These are phyloP conservation scores for Synergus itoensis DNA, from an alignment of 2,888 invertebrate species.

Conservation along the genomic window DNA sequence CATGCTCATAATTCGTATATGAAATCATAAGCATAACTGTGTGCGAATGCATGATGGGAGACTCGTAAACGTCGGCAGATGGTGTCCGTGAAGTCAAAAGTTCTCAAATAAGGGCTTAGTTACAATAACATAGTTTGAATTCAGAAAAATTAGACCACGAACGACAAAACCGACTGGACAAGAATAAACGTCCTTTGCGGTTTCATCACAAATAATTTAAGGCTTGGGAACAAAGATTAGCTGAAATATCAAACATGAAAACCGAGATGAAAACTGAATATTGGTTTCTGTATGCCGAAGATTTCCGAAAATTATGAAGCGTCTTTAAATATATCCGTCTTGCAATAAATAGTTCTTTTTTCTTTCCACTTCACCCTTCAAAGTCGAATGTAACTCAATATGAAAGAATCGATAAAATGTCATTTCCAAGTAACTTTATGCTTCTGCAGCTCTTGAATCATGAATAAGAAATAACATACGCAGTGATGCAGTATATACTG, in stretches of 20 bases:
- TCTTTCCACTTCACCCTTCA: neutral
- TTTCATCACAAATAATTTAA: slow-evolving; percentile 22
- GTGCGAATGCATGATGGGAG: slow-evolving; percentile 49
- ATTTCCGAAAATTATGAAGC: neutral
- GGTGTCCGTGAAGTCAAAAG: slow-evolving; percentile 73
- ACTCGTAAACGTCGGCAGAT: slow-evolving; percentile 67
- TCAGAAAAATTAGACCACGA: slow-evolving; percentile 62
- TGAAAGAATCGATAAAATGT: neutral
- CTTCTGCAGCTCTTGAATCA: neutral
- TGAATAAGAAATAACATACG: slow-evolving; percentile 23
- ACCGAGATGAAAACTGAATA: neutral
- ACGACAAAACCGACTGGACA: slow-evolving; percentile 47
- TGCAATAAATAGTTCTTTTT: neutral
- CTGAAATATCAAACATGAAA: neutral
- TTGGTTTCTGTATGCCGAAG: neutral
- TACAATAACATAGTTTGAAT: slow-evolving; percentile 66
- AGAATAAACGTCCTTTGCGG: slow-evolving; percentile 11
- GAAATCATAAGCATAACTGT: slow-evolving; percentile 47
- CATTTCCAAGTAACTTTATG: neutral
- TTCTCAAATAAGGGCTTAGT: slow-evolving; percentile 69
- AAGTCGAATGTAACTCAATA: neutral
- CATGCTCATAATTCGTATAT: slow-evolving; percentile 34
- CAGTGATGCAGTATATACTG: too few species aligned
- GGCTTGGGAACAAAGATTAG: slow-evolving; percentile 7
- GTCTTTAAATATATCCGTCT: too few species aligned